Evolutionary conservation across 1,140 invertebrate genomes (phyloP), one percentile per base, ranked within the genome.

Genomic region (Zaprionus gabonicus): DNA sequence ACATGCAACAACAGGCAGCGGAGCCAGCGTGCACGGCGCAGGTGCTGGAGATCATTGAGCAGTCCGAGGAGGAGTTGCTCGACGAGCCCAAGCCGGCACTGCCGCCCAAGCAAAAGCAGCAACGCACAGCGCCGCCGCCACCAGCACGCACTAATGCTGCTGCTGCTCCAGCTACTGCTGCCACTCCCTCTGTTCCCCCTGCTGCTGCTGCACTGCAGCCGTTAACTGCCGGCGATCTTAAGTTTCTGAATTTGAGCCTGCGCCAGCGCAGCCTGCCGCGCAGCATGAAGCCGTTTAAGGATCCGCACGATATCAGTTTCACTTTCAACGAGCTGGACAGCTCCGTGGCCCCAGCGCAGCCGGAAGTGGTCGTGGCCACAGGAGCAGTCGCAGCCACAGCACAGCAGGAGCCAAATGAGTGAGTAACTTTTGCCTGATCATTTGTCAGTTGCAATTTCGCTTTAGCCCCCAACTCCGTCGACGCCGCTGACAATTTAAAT

Each of bases 261-360:
- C 80, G 91, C 57, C 91, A 92, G 34, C 81, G 91, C 36, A 92
- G 91, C 58, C 75, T 92, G 72, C 88, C 91, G 71, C 88, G 85
- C 69, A 84, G 81, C 78, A 80, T 92, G 81, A 92, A 92, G 80
- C 91, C 91, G 60, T 91, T 91, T 78, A 92, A 91, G 82, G 91
- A 92, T 91, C 76, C 91, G 28, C 91, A 92, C 53, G 83, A 92
- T 85, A 92, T 92, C 70, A 92, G 91, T 91, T 92, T 92, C 78
- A 92, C 91, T 75, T 92, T 92, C 80, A 92, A 90, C 41, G 91
- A 92, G 68, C 71, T 82, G 58, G 78, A 82, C 67, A 65, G 56
- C 44, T 49, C 49, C 60, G 23, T 15, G 7, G 9, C 20, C 31
- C n/a, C 20, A 13, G 20, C 62, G 15, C 55, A 67, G 62, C 62